Percentiles rank a stretch among this genome's conserved stretches.
These are phyloP conservation scores for Artemia franciscana DNA, from an alignment of 1,140 invertebrate species.

Conservation along the genomic window DNA sequence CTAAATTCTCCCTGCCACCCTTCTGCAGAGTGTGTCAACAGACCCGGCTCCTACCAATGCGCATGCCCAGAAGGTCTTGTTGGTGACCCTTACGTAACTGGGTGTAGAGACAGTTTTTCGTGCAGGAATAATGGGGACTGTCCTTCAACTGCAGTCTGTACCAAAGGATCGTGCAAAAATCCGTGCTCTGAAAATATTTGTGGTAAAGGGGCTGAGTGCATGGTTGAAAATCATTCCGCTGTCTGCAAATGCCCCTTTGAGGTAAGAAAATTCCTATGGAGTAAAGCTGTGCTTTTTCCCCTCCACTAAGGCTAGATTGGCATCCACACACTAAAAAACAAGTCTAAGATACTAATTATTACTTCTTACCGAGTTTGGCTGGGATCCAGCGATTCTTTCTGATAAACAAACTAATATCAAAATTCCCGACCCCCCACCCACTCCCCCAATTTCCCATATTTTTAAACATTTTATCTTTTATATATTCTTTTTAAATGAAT, in stretches of 20 bases:
- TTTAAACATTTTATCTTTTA: too few relatives aligned
- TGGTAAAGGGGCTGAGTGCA: slow-evolving; percentile 48
- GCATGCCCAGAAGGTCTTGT: slow-evolving; percentile 49
- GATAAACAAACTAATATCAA: too few relatives aligned
- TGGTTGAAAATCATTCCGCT: slow-evolving; percentile 30
- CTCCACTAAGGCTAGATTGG: too few relatives aligned
- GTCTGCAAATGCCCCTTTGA: slow-evolving; percentile 45
- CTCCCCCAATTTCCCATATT: too few relatives aligned
- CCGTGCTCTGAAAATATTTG: slow-evolving; percentile 37
- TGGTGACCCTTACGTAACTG: slow-evolving; percentile 38
- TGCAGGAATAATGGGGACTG: slow-evolving; percentile 56
- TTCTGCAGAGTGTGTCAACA: slow-evolving; percentile 33
- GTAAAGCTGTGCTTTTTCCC: too few relatives aligned
- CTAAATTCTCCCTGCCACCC: slow-evolving; percentile 42
- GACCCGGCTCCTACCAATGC: slow-evolving; percentile 43
- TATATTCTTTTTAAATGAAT: too few relatives aligned
- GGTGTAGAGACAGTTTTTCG: slow-evolving; percentile 48
- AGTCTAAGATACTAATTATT: too few relatives aligned
- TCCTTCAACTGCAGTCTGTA: slow-evolving; percentile 44
- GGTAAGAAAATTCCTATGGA: too few relatives aligned
- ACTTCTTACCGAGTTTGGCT: too few relatives aligned
- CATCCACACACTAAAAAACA: too few relatives aligned
- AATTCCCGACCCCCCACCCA: too few relatives aligned
- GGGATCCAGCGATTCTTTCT: too few relatives aligned
- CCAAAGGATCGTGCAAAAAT: slow-evolving; percentile 49